Conservation (phyloP, 2,113 vertebrate species). For the Chaetodon trifascialis region DNA sequence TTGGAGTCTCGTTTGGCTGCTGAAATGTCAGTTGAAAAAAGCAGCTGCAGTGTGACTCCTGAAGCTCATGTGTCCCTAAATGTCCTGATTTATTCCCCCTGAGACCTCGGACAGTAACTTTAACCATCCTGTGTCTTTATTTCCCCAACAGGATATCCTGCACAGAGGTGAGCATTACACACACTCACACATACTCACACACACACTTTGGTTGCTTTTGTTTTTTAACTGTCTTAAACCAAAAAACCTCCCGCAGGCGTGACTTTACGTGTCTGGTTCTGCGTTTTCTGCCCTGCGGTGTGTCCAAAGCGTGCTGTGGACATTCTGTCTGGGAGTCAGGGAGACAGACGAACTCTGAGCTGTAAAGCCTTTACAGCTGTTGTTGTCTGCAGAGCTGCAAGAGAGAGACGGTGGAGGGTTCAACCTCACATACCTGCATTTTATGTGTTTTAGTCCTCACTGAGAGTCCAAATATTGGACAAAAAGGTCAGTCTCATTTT, state of each 20-base stretch:
- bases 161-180: constrained; percentile 33
- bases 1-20: no score
- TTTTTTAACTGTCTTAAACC: constrained; percentile 2
- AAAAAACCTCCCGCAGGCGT: neutral
- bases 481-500: neutral
- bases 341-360: constrained; percentile 50
- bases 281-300: neutral
- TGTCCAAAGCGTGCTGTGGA: neutral
- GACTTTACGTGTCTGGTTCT: neutral
- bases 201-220: constrained; percentile 28
- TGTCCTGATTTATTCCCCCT: constrained; percentile 2
- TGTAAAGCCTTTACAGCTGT: constrained; percentile 48
- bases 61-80: neutral
- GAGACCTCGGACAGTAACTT: constrained; percentile 45
- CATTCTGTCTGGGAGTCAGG: constrained; percentile 33
- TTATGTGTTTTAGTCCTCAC: neutral
- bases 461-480: neutral
- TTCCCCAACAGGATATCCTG: constrained; percentile 38
- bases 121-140: constrained; percentile 43
- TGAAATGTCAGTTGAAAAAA: neutral
- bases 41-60: neutral
- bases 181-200: constrained; percentile 38
- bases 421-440: constrained; percentile 17
- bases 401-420: neutral
- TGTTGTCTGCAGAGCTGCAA: neutral